These are phyloP conservation scores for Nasonia longicornis DNA, from an alignment of 1,140 invertebrate genomes.

Conservation along the genomic window DNA sequence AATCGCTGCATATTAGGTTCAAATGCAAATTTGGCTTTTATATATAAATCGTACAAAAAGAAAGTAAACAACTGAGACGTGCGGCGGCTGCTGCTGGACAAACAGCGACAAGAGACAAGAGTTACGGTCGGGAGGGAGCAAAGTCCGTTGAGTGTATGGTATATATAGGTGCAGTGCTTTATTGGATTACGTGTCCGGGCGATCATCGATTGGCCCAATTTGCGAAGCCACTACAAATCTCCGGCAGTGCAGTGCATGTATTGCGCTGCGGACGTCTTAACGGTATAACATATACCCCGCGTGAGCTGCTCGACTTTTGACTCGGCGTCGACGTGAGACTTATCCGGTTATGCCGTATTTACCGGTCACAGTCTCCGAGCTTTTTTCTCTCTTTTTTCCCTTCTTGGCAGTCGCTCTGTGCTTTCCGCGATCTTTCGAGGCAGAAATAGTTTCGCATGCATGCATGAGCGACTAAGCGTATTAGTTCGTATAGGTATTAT, in stretches of 20 bases:
- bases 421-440: not conserved
- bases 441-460: not conserved
- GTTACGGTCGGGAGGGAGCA: not conserved
- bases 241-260: not conserved
- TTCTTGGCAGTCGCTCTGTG: not conserved
- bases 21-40: no score
- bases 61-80: not conserved
- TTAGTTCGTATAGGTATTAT: no score
- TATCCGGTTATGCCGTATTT: not conserved
- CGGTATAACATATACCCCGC: not conserved
- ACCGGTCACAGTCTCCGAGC: not conserved
- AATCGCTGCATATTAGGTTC: no score
- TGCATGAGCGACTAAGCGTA: no score
- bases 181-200: conserved; percentile 38
- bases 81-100: not conserved
- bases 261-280: not conserved
- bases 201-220: conserved; percentile 47
- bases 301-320: not conserved
- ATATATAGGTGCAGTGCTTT: not conserved
- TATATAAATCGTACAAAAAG: no score
- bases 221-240: conserved; percentile 41
- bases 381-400: not conserved
- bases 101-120: not conserved
- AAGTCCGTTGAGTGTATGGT: not conserved
- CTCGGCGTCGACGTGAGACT: not conserved